Percentiles rank a stretch among this genome's conserved stretches.
Conservation (phyloP, 2,797 vertebrate genomes). For the Mus caroli region DNA sequence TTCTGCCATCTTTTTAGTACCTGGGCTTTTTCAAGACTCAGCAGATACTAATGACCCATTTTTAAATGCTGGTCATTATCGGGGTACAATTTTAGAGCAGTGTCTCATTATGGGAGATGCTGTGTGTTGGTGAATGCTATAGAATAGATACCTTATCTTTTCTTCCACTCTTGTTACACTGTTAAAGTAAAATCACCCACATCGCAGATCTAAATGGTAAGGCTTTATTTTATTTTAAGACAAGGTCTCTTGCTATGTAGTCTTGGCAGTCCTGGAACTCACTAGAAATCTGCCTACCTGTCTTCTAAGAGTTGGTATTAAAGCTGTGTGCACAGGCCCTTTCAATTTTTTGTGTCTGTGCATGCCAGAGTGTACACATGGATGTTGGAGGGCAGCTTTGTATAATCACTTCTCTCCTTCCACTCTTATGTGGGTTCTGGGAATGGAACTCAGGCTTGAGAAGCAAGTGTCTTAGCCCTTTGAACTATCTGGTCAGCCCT, state of each 20-base stretch:
- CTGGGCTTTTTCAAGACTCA: background rate
- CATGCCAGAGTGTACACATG: background rate
- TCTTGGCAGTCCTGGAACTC: background rate
- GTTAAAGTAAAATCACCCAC: background rate
- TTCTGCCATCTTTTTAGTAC: background rate
- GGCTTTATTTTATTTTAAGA: background rate
- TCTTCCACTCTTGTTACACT: background rate
- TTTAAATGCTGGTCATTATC: background rate
- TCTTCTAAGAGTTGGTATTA: background rate
- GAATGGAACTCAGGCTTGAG: background rate
- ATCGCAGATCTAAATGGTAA: background rate
- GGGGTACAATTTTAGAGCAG: background rate
- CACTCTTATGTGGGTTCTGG: background rate
- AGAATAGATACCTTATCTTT: conserved; percentile 8
- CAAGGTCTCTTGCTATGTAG: background rate
- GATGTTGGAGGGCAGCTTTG: background rate
- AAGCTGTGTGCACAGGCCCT: background rate
- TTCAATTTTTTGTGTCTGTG: background rate
- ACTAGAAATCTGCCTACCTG: background rate
- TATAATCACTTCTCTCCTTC: background rate
- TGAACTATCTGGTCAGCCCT: background rate
- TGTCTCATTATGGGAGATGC: conserved; percentile 18
- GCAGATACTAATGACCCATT: background rate
- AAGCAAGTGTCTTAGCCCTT: background rate
- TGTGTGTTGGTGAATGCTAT: background rate